Base-by-base conservation (phyloP, 2,797 vertebrate genomes). In the Spinus olivaceus region DNA sequence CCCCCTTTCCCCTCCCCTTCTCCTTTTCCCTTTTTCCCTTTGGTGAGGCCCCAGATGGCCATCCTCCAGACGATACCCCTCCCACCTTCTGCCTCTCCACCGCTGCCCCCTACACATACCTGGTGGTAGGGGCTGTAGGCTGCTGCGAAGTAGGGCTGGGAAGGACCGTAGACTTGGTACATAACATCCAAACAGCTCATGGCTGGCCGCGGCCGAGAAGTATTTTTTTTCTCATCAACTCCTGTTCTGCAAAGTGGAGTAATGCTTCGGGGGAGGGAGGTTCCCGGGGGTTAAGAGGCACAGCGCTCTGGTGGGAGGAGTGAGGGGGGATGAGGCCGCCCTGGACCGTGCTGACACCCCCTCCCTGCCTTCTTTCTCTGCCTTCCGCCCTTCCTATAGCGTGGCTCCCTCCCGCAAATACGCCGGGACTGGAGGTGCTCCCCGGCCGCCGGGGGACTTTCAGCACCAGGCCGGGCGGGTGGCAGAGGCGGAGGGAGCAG, bases 151-250 rank as follows among this genome's bases (percentile, higher is more conserved):
- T 99, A 99, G 70, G 99, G 98, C 97, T 99, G 99, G 79, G 99
- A 98, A 88, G 98, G 98, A 97, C 98, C 99, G 91, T 99, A 99
- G 91, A 99, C 99, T 98, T 99, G 99, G 98, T 99, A 99, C 99
- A 99, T 99, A 97, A 99, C 99, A 99, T 99, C 99, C 99, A 99
- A 94, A 98, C 99, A 99, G 98, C 99, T 99, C 99, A 99, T 99
- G 98, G 98, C 99, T 98, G 97, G 97, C 95, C 95, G 72, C 90
- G 25, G 94, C 94, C 59, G 91, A 41, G n/a, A 89, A 63, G 85
- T 59, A 49, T 3, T 77, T 92, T 64, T 83, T 63, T 51, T 63
- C 92, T 98, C 98, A 98, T 97, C 97, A 91, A 97, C 95, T 90
- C 92, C 30, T 51, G 87, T 82, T 94, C 79, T 72, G 90, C 70